Evolutionary conservation across 2,888 invertebrate genomes (phyloP), one percentile per base, ranked within the genome.

Genomic region (Thymelicus lineola): DNA sequence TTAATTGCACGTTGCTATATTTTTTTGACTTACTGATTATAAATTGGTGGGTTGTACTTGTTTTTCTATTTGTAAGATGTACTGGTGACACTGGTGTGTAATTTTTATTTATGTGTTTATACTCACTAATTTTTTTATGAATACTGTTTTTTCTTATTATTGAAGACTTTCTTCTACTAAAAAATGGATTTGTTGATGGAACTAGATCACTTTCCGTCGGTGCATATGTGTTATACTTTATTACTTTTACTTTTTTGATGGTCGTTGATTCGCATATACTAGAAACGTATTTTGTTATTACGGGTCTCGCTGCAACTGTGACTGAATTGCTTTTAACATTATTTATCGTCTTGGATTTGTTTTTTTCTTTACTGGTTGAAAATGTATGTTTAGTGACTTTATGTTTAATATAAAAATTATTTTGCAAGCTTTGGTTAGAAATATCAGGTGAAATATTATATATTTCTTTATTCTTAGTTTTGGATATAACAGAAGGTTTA

Each of bases 151-250:
- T 69, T 10, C 57, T 50, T 20, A 20, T 12, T 42, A 7, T 57
- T 12, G 48, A 28, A 6, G 28, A 35, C 50, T 45, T 58, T 7
- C 7, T 61, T 17, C 6, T 45, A 36, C 28, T 55, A 60, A n/a
- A 35, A 14, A 28, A 38, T 53, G 28, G 10, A 42, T 64, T 60
- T 7, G 60, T 28, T n/a, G 50, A 61, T 12, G 17, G 50, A 14
- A 71, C 58, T 14, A 59, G 14, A 48, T 75, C 70, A 36, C 69
- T 72, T 46, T 75, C 71, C 0, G 50, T 73, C 7, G 77, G 73
- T 66, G 72, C 71, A 53, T 76, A 78, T 36, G 77, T 78, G 17
- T 77, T 77, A 57, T 78, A 77, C 61, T 73, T 74, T 14, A 77
- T 73, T 38, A 59, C 71, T 66, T 71, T 78, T 10, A 28, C 35